These are phyloP conservation scores for Balearica regulorum DNA, from an alignment of 2,797 vertebrate species.

Conservation along the genomic window DNA sequence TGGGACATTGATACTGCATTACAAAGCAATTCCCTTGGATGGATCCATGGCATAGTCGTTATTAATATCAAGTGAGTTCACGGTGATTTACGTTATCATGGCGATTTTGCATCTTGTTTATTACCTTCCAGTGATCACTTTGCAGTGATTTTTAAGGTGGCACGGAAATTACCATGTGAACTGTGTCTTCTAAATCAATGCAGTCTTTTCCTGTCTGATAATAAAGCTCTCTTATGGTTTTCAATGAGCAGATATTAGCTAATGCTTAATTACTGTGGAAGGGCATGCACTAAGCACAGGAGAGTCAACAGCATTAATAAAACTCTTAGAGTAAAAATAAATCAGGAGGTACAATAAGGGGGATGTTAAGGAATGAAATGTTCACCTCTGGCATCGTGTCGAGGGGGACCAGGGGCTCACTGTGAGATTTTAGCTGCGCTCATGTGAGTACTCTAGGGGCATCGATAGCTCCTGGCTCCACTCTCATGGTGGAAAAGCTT, in stretches of 20 bases:
- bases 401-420: not conserved
- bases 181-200: constrained; percentile 61
- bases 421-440: not conserved
- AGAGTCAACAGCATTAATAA: constrained; percentile 41
- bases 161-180: constrained; percentile 48
- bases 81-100: constrained; percentile 42
- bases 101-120: constrained; percentile 70
- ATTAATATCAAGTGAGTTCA: constrained; percentile 37
- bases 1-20: constrained; percentile 35
- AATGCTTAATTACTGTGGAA: constrained; percentile 56
- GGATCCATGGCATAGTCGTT: not conserved
- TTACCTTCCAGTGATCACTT: constrained; percentile 63
- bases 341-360: not conserved
- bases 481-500: not conserved
- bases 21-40: constrained; percentile 28
- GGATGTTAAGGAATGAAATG: not conserved
- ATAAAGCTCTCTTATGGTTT: constrained; percentile 51
- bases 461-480: not conserved
- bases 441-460: not conserved
- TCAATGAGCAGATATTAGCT: constrained; percentile 37
- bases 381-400: not conserved
- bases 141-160: constrained; percentile 55
- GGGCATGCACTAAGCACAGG: not conserved
- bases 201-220: constrained; percentile 17
- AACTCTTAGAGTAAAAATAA: not conserved